Evolutionary conservation across 2,797 vertebrate species (phyloP), one percentile per base, ranked within the genome.

Genomic region (Chromis chromis): DNA sequence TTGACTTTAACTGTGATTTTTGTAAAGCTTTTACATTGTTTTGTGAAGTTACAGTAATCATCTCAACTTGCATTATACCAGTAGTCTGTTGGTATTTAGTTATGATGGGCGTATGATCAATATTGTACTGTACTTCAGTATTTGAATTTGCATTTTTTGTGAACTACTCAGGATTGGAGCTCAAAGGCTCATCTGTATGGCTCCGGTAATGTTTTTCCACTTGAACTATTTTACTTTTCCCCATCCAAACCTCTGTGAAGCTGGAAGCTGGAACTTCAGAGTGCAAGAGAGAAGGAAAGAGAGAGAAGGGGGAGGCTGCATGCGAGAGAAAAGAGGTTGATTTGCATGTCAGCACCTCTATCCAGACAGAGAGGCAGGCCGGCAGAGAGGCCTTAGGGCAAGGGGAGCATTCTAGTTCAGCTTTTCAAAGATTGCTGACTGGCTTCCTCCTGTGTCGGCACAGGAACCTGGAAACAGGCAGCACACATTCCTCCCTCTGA

Each of bases 371-470:
- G 76, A 81, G 82, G 68, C 83, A 78, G 82, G 76, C 77, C 58
- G 69, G 78, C 76, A 54, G 77, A 82, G 84, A 83, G 75, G 81
- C 86, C 81, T 85, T 57, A 40, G 77, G 79, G 76, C 31, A 50
- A 70, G 63, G 69, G 79, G 73, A 83, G 79, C 73, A 54, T 82
- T 90, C 77, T 83, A 84, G 79, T 91, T 92, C 87, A 85, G 90
- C 85, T 81, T 91, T 87, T 77, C 75, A 85, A 88, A 92, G 89
- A 91, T 70, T 91, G 91, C 93, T 95, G 93, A 94, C 92, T 91
- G 84, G 83, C 84, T 94, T 93, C 92, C 89, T 93, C 87, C 83
- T 78, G 84, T 62, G 74, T 86, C 66, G 71, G 77, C 81, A 77
- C 82, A 65, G 86, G 75, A 88, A 77, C 81, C 84, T 79, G 76